Percentiles rank a stretch among this genome's conserved stretches.
Evolutionary conservation across 2,888 invertebrate species (phyloP).

Genomic region (Aspidiotus rigidus): DNA sequence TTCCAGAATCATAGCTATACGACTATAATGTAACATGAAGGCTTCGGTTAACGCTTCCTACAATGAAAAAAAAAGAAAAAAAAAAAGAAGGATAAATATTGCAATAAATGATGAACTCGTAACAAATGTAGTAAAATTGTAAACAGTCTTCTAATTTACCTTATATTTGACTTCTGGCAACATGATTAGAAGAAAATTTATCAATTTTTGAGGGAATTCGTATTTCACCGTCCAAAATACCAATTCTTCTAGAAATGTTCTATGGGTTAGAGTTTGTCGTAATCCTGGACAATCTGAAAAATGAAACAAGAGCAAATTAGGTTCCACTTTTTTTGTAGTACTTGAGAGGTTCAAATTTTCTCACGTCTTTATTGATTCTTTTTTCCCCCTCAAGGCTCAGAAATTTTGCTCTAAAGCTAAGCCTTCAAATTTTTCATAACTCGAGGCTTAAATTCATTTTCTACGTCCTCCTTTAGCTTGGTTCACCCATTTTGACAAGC

Average conservation of each 20-base stretch:
- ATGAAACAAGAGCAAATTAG: slow-evolving; percentile 39
- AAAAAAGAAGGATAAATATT: not conserved
- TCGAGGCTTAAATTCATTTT: too few relatives aligned
- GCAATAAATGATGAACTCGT: not conserved
- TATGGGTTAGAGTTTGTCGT: slow-evolving; percentile 67
- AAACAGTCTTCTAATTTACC: slow-evolving; percentile 43
- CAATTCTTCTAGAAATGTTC: slow-evolving; percentile 83
- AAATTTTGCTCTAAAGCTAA: too few relatives aligned
- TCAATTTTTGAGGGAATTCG: slow-evolving; percentile 94
- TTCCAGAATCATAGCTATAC: slow-evolving; percentile 84
- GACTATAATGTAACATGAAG: slow-evolving; percentile 91
- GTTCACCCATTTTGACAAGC: too few relatives aligned
- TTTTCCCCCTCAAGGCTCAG: too few relatives aligned
- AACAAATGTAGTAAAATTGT: not conserved
- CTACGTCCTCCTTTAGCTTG: too few relatives aligned
- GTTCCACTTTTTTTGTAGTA: not conserved
- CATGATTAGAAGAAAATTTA: slow-evolving; percentile 88
- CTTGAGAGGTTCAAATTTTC: not conserved
- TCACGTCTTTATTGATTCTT: not conserved
- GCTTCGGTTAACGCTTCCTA: slow-evolving; percentile 77
- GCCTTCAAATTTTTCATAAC: too few relatives aligned
- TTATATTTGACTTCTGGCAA: slow-evolving; percentile 91
- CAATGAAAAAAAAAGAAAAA: not conserved
- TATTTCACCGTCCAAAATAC: slow-evolving; percentile 97
- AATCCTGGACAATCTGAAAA: slow-evolving; percentile 66